Evolutionary conservation across 2,888 invertebrate genomes (phyloP).

Genomic region (Agapostemon virescens): DNA sequence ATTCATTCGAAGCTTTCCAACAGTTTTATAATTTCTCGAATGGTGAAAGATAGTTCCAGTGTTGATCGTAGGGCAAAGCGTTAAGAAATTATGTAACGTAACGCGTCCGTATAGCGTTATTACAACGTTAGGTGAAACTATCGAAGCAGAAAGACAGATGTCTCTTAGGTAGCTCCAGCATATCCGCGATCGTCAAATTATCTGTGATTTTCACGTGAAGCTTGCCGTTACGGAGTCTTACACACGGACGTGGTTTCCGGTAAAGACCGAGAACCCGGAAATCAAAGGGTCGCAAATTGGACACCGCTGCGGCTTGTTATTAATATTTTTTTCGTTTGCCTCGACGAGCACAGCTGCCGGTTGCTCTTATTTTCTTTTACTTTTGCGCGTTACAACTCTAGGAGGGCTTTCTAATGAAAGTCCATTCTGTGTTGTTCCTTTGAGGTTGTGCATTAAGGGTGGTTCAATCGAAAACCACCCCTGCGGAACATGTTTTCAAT

Average conservation of each 20-base stretch:
- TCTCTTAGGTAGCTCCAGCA: slow-evolving; percentile 22
- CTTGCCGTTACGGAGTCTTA: slow-evolving; percentile 48
- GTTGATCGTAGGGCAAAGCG: too few relatives aligned
- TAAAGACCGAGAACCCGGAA: slow-evolving; percentile 68
- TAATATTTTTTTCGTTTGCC: slow-evolving; percentile 61
- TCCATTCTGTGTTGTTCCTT: slow-evolving; percentile 42
- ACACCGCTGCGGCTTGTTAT: slow-evolving; percentile 55
- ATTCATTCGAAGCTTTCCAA: too few relatives aligned
- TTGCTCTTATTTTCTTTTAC: slow-evolving; percentile 51
- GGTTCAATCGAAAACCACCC: slow-evolving; percentile 35
- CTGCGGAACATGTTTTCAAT: slow-evolving; percentile 47
- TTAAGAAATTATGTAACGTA: too few relatives aligned
- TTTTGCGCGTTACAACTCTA: slow-evolving; percentile 36
- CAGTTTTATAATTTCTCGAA: too few relatives aligned
- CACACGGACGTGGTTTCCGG: slow-evolving; percentile 62
- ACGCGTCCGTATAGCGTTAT: neutral
- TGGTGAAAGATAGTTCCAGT: too few relatives aligned
- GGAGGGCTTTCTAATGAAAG: slow-evolving; percentile 46
- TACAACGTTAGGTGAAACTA: neutral
- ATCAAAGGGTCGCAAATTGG: slow-evolving; percentile 66
- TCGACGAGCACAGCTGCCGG: slow-evolving; percentile 66
- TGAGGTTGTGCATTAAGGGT: slow-evolving; percentile 36
- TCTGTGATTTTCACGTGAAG: slow-evolving; percentile 52
- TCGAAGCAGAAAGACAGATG: slow-evolving; percentile 60
- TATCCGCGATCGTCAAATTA: slow-evolving; percentile 50